Evolutionary conservation across 1,140 invertebrate genomes (phyloP), one percentile per base, ranked within the genome.

Genomic region (Leptoteleia sp.): DNA sequence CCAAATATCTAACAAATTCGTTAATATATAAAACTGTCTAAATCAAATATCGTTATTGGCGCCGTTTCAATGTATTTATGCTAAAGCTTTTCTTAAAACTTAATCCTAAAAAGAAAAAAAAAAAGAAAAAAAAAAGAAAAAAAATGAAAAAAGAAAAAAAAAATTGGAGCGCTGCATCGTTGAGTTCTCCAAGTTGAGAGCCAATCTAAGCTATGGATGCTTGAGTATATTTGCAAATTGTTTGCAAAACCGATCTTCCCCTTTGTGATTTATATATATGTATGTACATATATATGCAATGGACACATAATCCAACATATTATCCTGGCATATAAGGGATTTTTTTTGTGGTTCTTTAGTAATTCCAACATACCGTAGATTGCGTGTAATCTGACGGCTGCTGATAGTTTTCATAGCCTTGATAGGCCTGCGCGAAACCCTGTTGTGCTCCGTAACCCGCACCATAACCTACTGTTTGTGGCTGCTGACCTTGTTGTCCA

Each of bases 331-430:
- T 8, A 15, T 4, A 16, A 11, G 33, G 17, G 27, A 17, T 9
- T 47, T 47, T 22, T 15, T 52, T 35, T 33, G 6, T 47, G 11
- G 12, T n/a, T 25, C 22, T 52, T 68, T 37, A 50, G 8, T 12
- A n/a, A 59, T 59, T 59, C 54, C 59, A 65, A 78, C 75, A 82
- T 82, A 89, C 88, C 61, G 87, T 82, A 52, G 87, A 81, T 80
- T 89, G 88, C 9, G 85, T 80, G 40, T 89, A 89, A 72, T 90
- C 88, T 19, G 87, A 83, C 33, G 88, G 84, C 27, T 88, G 85
- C 52, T 87, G 88, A 52, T 90, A 90, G 48, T 82, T 89, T 68
- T 90, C 89, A 13, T 90, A 90, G 0, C 87, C 85, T 64, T 87
- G 87, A 82, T 90, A 90, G 12, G 85, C 77, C 19, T 86, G 88